phyloP scores from a whole-genome alignment of 23 tunicate genomes.

The Halocynthia aurantium region DNA sequence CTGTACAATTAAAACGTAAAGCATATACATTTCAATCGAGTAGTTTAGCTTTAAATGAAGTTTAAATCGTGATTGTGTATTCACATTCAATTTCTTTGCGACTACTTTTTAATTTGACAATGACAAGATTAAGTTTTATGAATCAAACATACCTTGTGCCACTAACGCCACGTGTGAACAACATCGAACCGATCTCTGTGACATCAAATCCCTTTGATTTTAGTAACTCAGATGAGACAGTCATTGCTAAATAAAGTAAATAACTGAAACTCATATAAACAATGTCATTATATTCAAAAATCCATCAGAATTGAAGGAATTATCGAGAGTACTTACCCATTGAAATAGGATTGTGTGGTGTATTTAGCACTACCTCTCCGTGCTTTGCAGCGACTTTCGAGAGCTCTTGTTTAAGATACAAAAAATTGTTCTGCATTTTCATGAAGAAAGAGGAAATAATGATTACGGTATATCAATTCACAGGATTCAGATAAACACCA shows the following conservation, averaged over 20 bases:
- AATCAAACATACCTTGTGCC: slow-evolving; percentile 59
- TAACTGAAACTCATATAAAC: not conserved
- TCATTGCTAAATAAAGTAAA: slow-evolving; percentile 38
- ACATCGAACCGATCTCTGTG: slow-evolving; percentile 93
- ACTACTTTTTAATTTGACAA: too few relatives aligned
- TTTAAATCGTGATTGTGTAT: too few relatives aligned
- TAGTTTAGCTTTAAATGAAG: too few relatives aligned
- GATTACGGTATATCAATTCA: not conserved
- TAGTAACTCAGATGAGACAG: slow-evolving; percentile 25
- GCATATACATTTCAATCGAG: too few relatives aligned
- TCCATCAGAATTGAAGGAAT: too few relatives aligned
- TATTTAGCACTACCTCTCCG: slow-evolving; percentile 54
- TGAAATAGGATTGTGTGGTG: slow-evolving; percentile 78
- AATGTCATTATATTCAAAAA: too few relatives aligned
- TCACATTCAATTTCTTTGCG: too few relatives aligned
- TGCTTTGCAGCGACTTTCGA: slow-evolving; percentile 48
- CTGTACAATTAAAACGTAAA: too few relatives aligned
- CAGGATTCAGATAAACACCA: not conserved
- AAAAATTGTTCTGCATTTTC: slow-evolving; percentile 56
- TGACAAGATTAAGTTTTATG: too few relatives aligned
- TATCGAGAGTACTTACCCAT: slow-evolving; percentile 40
- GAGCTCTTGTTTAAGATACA: slow-evolving; percentile 49
- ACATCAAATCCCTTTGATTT: slow-evolving; percentile 10
- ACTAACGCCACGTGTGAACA: slow-evolving; percentile 75
- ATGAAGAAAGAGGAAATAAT: not conserved